Evolutionary conservation across 2,888 invertebrate genomes (phyloP), one percentile per base, ranked within the genome.

Genomic region (Hedya salicella): DNA sequence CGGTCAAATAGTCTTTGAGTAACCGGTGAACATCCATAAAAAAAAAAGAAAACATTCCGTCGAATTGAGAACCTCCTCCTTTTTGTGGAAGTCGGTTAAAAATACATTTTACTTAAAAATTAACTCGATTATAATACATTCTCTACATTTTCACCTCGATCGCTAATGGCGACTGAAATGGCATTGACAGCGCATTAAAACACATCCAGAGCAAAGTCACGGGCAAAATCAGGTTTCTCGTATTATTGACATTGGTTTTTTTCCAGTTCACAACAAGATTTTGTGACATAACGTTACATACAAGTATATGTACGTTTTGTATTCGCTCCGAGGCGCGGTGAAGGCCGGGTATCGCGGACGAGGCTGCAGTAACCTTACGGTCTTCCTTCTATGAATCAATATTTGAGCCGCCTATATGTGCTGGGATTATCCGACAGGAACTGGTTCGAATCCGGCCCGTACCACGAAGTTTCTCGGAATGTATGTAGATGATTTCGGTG

Each of bases 321-420:
- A 59, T 64, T 56, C 50, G 49, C n/a, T 19, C 40, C 32, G 21
- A 36, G 32, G 42, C 44, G 16, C 32, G 21, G 21, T 40, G 56
- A 64, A 56, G 63, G 63, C 30, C 30, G 40, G 40, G 25, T 42
- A 25, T n/a, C 8, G 8, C 25, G 17, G n/a, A 17, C 62, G 59
- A 65, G 64, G 64, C 36, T 56, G 21, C 48, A 8, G 13, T 40
- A 59, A 59, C 64, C 64, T 65, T 50, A 36, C 36, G 3, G 44
- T 65, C 59, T 65, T 65, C 64, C 64, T 64, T 65, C 44, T 52
- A 17, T 36, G 25, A 39, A 46, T 39, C 59, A 59, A 52, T 59
- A 65, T 65, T 65, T 59, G 42, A 56, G n/a, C 30, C 30, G 17
- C 57, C 32, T 44, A 57, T 57, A 46, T 44, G 44, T n/a, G 19